phyloP scores from a whole-genome alignment of 2,797 vertebrate genomes.

The Chanos chanos region DNA sequence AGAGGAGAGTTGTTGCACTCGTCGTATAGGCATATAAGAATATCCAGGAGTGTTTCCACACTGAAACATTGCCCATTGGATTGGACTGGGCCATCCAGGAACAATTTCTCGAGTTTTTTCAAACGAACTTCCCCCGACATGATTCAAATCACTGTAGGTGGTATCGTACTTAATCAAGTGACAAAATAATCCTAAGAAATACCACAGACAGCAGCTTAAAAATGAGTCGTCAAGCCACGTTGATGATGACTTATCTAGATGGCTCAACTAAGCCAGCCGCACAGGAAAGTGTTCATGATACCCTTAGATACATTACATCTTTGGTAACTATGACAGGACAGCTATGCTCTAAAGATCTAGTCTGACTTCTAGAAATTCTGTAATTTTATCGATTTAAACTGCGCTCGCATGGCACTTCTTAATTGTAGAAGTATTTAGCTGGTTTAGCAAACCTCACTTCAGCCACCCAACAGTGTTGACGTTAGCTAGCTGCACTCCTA shows the following conservation, averaged over 20 bases:
- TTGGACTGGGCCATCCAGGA: constrained; percentile 90
- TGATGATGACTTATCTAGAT: constrained; percentile 1
- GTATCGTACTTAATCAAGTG: constrained; percentile 1
- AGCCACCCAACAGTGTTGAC: no score
- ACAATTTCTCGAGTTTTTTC: constrained; percentile 95
- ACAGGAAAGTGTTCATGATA: constrained; percentile 16
- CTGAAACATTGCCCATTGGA: constrained; percentile 89
- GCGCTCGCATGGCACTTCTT: no score
- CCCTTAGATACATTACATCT: constrained; percentile 23
- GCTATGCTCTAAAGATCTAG: no score
- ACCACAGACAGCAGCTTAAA: constrained; percentile 21
- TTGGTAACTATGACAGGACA: no score
- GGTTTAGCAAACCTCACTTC: no score
- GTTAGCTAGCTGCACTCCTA: no score
- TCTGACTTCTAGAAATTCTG: no score
- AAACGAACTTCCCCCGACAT: constrained; percentile 99
- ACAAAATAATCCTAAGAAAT: background rate
- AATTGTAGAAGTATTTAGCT: no score
- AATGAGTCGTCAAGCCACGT: constrained; percentile 16
- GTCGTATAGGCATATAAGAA: constrained; percentile 95
- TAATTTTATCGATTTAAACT: no score
- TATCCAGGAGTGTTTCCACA: constrained; percentile 93
- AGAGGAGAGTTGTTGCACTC: constrained; percentile 96
- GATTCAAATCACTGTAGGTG: constrained; percentile 32
- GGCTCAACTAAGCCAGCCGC: constrained; percentile 23